A percentile compares a stretch with the other conserved stretches of the same genome.
These are phyloP conservation scores for Latheticus oryzae DNA, from an alignment of 2,888 invertebrate genomes.

Conservation along the genomic window DNA sequence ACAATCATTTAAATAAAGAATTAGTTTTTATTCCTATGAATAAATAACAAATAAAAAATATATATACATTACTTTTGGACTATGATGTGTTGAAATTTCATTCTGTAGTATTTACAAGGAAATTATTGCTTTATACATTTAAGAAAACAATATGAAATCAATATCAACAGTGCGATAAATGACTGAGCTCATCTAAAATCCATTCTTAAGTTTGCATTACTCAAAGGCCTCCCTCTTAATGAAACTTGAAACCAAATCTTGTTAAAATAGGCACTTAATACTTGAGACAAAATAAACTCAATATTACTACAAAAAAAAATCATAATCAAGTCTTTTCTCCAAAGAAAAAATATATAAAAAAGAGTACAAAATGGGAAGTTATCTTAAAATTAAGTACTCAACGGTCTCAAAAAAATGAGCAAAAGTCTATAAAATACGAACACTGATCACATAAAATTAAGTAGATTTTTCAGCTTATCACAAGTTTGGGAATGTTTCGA, in stretches of 20 bases:
- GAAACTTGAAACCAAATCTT: too few species aligned
- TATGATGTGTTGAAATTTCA: slow-evolving; percentile 10
- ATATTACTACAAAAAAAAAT: slow-evolving; percentile 1
- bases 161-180: slow-evolving; percentile 18
- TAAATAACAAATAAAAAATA: slow-evolving; percentile 39
- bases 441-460: slow-evolving; percentile 38
- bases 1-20: slow-evolving; percentile 28
- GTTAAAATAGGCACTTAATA: slow-evolving; percentile 25
- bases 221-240: slow-evolving; percentile 24
- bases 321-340: slow-evolving; percentile 15
- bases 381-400: slow-evolving; percentile 28
- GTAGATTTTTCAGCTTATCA: slow-evolving; percentile 35
- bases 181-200: too few species aligned
- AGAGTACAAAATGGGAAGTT: slow-evolving; percentile 33
- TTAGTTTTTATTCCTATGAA: slow-evolving; percentile 23
- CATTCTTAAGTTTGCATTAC: too few species aligned
- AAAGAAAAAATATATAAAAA: slow-evolving; percentile 24
- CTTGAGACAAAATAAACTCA: not conserved
- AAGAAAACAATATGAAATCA: slow-evolving; percentile 23
- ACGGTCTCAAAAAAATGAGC: slow-evolving; percentile 31
- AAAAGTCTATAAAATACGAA: slow-evolving; percentile 37
- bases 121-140: slow-evolving; percentile 28
- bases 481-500: slow-evolving; percentile 43
- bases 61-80: slow-evolving; percentile 25
- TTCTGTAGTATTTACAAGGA: slow-evolving; percentile 32